These are phyloP conservation scores for Glyptemys insculpta DNA, from an alignment of 2,797 vertebrate genomes.

Conservation along the genomic window DNA sequence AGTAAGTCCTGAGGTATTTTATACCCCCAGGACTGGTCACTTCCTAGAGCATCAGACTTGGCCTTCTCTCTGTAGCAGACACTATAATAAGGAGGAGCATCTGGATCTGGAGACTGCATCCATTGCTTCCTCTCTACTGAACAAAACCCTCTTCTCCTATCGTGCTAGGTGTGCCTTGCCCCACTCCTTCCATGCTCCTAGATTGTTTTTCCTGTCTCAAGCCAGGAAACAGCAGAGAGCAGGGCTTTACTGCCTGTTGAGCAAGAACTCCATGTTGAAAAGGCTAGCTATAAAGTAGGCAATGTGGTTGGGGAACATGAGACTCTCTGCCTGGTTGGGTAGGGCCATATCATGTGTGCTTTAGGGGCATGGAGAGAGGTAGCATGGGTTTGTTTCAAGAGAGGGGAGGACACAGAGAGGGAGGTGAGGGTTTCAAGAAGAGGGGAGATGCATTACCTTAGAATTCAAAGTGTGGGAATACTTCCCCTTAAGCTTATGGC, in stretches of 20 bases:
- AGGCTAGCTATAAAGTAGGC: background rate
- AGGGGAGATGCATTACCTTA: background rate
- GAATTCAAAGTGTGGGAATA: background rate
- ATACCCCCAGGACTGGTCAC: rapidly evolving
- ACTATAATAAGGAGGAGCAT: background rate
- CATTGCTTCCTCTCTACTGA: too few species aligned
- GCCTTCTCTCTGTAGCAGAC: background rate
- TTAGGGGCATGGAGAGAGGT: background rate
- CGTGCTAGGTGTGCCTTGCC: background rate
- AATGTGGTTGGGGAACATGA: background rate
- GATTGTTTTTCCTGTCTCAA: background rate
- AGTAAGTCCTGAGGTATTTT: rapidly evolving
- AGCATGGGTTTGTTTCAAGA: background rate
- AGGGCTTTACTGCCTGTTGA: background rate
- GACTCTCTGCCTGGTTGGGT: background rate
- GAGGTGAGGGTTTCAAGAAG: rapidly evolving
- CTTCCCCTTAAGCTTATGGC: background rate
- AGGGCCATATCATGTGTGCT: background rate
- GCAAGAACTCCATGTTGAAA: background rate
- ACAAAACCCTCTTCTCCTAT: background rate
- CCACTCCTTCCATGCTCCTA: background rate
- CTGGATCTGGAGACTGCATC: background rate
- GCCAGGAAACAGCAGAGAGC: background rate
- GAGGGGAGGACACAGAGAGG: background rate
- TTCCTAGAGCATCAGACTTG: rapidly evolving